phyloP scores from a whole-genome alignment of 2,888 invertebrate genomes.

The Caenorhabditis japonica region DNA sequence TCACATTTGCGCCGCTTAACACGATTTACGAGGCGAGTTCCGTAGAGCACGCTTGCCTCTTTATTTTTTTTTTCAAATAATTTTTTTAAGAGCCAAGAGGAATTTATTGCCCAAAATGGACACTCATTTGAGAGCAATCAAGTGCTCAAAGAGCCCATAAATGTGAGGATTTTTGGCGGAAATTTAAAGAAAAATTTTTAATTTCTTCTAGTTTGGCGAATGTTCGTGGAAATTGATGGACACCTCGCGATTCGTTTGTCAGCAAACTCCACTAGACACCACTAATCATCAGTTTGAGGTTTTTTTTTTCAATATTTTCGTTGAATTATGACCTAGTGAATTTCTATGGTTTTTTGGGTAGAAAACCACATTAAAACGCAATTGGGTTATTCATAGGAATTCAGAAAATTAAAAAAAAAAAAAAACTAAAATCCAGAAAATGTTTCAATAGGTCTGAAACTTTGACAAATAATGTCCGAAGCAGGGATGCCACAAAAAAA shows the following conservation, averaged over 20 bases:
- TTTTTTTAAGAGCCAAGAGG: constrained; percentile 29
- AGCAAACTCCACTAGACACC: constrained; percentile 27
- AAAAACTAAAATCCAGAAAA: no score
- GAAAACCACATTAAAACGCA: no score
- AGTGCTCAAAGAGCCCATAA: constrained; percentile 39
- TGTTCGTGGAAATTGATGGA: constrained; percentile 46
- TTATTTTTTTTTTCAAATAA: neutral
- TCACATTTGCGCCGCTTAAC: constrained; percentile 43
- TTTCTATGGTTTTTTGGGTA: neutral
- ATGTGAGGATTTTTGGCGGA: constrained; percentile 15
- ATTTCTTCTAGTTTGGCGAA: constrained; percentile 28
- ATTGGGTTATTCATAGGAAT: no score
- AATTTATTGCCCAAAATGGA: constrained; percentile 29
- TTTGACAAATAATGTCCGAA: no score
- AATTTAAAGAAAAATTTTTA: neutral
- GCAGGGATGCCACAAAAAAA: no score
- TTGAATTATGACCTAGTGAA: no score
- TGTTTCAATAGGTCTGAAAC: no score
- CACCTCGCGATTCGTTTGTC: constrained; percentile 33
- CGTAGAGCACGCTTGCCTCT: neutral
- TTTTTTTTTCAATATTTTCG: constrained; percentile 1
- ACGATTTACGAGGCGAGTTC: constrained; percentile 32
- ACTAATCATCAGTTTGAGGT: constrained; percentile 33
- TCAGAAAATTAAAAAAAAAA: no score
- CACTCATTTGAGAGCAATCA: constrained; percentile 22